Evolutionary conservation across 2,888 invertebrate genomes (phyloP), one percentile per base, ranked within the genome.

Genomic region (Apodemia hepburni): DNA sequence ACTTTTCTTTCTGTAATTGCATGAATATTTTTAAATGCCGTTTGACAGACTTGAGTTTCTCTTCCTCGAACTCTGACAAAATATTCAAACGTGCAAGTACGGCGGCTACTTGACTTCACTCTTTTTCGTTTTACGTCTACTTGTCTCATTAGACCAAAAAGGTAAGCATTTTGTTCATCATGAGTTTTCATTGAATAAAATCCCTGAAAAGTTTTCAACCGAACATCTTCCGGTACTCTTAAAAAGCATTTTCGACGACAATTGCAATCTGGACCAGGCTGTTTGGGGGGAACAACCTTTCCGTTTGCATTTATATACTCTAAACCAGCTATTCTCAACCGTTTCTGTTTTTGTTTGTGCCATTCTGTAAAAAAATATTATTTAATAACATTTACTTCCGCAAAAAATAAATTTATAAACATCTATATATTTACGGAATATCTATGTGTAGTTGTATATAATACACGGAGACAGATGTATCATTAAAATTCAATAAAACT

Each of bases 331-430:
- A 93, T 92, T 70, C 93, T 83, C 61, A 92, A 75, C 11, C 92
- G 84, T 75, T 93, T 93, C 72, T 92, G 92, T 76, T 92, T 92
- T 78, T 92, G 92, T 79, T 92, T 92, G 83, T 92, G 92, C 92
- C 93, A 93, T 90, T 92, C 92, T 91, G 80, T 69, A 87, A 85
- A 66, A 18, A 45, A 1, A 47, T n/a, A n/a, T n/a, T 38, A 12
- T 4, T 3, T 42, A 15, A 0, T 15, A 42, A 42, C 5, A 15
- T 42, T 15, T 42, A 15, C 8, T 17, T 47, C 2, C 47, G 8
- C 17, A 17, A 0, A 17, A 47, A 8, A 47, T 47, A 17, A 17
- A 47, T 15, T 2, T 12, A 7, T 38, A 38, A 12, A 38, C 15
- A 47, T 47, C 2, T 15, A 42, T 42, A 42, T 42, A 42, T 42